Conservation (phyloP, 2,797 vertebrate species). For the Lycodopsis pacificus region DNA sequence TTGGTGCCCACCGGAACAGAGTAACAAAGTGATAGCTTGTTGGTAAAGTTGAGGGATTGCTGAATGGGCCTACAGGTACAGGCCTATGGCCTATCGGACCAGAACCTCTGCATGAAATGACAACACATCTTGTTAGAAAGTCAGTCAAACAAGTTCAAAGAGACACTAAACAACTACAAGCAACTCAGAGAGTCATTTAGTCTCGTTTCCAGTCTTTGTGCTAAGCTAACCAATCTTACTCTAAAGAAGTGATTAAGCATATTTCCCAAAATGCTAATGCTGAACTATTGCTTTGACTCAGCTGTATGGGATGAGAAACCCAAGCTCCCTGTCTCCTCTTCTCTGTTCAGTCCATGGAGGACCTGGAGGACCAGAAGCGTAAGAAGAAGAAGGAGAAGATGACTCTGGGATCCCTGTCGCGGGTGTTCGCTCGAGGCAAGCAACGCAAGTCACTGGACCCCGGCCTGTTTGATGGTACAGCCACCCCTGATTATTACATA, state of each 20-base stretch:
- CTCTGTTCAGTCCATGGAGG: conserved; percentile 93
- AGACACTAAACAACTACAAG: neutral
- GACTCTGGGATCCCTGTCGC: conserved; percentile 96
- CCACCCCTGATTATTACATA: conserved; percentile 97
- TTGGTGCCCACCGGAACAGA: neutral
- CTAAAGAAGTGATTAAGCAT: neutral
- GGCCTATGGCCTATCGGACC: neutral
- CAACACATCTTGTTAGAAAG: neutral
- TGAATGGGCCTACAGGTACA: neutral
- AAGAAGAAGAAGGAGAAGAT: conserved; percentile 99
- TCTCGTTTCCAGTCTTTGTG: neutral
- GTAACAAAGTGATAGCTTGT: no score
- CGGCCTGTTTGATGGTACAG: conserved; percentile 95
- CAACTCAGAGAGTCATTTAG: neutral
- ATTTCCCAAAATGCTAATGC: conserved; percentile 14
- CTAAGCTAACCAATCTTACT: neutral
- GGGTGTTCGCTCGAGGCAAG: conserved; percentile 95
- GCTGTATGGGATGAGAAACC: conserved; percentile 12
- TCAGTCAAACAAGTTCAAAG: neutral
- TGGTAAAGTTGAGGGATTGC: neutral
- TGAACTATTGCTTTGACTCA: conserved; percentile 1
- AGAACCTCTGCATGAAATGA: neutral
- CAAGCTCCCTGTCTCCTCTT: conserved; percentile 24
- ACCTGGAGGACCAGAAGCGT: conserved; percentile 98
- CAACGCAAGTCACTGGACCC: conserved; percentile 97